These are phyloP conservation scores for Atopsyche davidsoni DNA, from an alignment of 1,140 invertebrate species.

Conservation along the genomic window DNA sequence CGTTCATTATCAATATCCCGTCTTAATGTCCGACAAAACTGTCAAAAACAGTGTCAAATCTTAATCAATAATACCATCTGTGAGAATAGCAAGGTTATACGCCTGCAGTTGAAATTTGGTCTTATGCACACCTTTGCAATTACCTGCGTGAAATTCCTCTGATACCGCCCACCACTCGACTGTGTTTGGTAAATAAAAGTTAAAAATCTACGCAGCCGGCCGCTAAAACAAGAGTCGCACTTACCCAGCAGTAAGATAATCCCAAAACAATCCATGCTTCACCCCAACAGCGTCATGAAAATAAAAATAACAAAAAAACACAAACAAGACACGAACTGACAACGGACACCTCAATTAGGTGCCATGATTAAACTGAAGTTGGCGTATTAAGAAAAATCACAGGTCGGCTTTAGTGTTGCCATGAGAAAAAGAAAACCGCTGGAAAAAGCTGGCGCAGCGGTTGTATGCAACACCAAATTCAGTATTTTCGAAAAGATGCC, in stretches of 20 bases:
- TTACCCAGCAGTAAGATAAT: slow-evolving; percentile 12
- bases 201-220: no score
- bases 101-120: no score
- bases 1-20: no score
- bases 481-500: no score
- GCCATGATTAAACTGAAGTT: slow-evolving; percentile 24
- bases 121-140: slow-evolving; percentile 17
- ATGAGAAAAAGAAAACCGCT: no score
- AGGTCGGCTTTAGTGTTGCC: slow-evolving; percentile 15
- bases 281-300: slow-evolving; percentile 15
- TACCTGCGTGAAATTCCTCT: slow-evolving; percentile 20
- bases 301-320: slow-evolving; percentile 23
- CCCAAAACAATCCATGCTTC: slow-evolving; percentile 16
- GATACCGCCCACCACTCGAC: slow-evolving; percentile 19
- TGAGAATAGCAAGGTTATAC: no score
- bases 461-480: no score
- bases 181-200: not conserved
- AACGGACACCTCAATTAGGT: slow-evolving; percentile 21
- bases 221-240: no score
- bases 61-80: no score
- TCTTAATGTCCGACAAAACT: no score
- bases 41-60: no score
- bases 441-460: no score
- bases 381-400: slow-evolving; percentile 17
- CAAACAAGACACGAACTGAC: slow-evolving; percentile 19